phyloP scores from a whole-genome alignment of 2,888 invertebrate species.

The Drosophila neonasuta region DNA sequence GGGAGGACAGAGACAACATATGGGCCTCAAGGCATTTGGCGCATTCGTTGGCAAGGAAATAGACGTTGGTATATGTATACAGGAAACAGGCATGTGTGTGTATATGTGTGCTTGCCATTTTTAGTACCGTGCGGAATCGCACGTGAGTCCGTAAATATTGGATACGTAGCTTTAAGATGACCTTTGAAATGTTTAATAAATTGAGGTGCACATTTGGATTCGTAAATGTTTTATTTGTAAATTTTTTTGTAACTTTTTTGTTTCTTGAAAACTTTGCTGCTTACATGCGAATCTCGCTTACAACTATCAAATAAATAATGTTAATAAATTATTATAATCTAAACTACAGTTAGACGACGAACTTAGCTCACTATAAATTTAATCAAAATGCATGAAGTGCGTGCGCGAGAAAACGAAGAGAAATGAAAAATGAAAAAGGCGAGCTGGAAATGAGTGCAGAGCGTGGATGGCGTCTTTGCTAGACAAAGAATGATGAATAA shows the following conservation, averaged over 20 bases:
- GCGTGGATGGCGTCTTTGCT: conserved; percentile 13
- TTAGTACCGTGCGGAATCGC: background rate
- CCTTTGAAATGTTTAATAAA: conserved; percentile 36
- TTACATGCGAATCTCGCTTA: conserved; percentile 63
- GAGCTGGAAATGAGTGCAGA: conserved; percentile 52
- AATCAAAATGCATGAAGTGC: conserved; percentile 41
- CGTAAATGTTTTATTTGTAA: conserved; percentile 39
- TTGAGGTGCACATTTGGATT: conserved; percentile 16
- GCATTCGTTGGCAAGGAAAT: conserved; percentile 29
- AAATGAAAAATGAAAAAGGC: conserved; percentile 21
- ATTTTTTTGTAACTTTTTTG: conserved; percentile 65
- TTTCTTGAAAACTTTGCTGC: conserved; percentile 75
- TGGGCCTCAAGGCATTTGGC: conserved; percentile 20
- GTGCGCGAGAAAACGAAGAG: conserved; percentile 34
- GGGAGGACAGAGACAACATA: conserved; percentile 21
- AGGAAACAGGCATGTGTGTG: conserved; percentile 17
- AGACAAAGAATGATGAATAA: conserved; percentile 51
- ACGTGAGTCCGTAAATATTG: conserved; percentile 12
- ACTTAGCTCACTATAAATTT: conserved; percentile 50
- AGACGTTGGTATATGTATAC: conserved; percentile 14
- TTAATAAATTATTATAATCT: conserved; percentile 68
- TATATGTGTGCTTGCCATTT: conserved; percentile 3
- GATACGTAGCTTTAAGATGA: conserved; percentile 33
- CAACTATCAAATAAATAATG: conserved; percentile 69
- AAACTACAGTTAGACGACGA: conserved; percentile 65